Base-by-base conservation (phyloP, 2,888 invertebrate species). In the Ichneumon xanthorius region DNA sequence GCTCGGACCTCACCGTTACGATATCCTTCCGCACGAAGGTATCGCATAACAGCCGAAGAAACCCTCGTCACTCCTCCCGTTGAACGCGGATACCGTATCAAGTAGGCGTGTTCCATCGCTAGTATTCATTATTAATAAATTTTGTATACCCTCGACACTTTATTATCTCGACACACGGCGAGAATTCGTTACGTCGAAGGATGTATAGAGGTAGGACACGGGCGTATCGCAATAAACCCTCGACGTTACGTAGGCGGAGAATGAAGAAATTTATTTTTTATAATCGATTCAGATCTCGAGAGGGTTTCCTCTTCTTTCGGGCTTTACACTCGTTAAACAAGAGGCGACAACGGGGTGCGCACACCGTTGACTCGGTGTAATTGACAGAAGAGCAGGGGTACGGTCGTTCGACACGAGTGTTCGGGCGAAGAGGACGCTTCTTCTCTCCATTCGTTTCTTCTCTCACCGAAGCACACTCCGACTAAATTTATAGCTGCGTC, bases 401-500 rank as follows among this genome's bases (percentile, higher is more conserved):
- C 65, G 77, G 45, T 79, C 63, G 58, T 71, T 76, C 55, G 71
- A 76, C 80, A 80, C 63, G 58, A 76, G 53, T 53, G 33, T 40
- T 11, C 26, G 40, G 65, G 6, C 48, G 33, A 26, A 71, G 68
- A 65, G 37, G 26, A 58, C 55, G 30, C n/a, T 37, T 81, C 45
- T 45, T 78, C 33, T 50, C 55, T 50, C 50, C 33, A 19, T 30
- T 58, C 50, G 77, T 26, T 68, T 75, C 37, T 65, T 77, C 45
- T 63, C 58, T 77, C 48, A n/a, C 70, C 45, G 78, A 63, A 77
- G 55, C 63, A 76, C 75, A 81, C 55, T 72, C 68, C 70, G 65
- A 75, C 63, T 75, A 84, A 88, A 88, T 86, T 88, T 88, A 88
- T 88, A 80, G 88, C 85, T 68, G 68, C 83, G 82, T 85, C 63